Percentiles rank a stretch among this genome's conserved stretches.
These are phyloP conservation scores for Glaucidium brasilianum DNA, from an alignment of 2,113 vertebrate genomes.

Conservation along the genomic window DNA sequence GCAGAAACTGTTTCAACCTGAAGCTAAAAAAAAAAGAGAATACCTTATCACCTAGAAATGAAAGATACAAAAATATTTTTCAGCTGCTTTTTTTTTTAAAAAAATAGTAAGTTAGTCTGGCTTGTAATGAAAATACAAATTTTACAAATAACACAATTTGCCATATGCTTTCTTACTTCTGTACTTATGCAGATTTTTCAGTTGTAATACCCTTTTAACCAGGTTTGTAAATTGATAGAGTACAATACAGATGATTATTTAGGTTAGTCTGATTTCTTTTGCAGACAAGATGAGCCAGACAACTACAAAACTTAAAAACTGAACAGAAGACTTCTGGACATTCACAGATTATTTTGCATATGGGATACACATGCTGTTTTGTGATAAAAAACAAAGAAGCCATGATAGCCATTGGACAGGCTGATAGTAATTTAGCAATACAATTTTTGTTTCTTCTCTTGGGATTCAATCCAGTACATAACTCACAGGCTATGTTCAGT, in stretches of 20 bases:
- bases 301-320: neutral
- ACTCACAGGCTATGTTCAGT: neutral
- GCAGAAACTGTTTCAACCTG: neutral
- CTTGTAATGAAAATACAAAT: neutral
- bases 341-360: neutral
- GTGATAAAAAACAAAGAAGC: slow-evolving; percentile 13
- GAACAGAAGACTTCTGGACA: neutral
- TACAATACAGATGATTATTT: neutral
- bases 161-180: neutral
- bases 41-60: neutral
- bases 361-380: neutral
- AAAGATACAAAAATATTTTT: neutral
- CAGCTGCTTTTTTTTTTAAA: no score
- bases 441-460: neutral
- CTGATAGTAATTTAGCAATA: neutral
- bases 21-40: neutral
- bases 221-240: neutral
- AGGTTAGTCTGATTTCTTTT: neutral
- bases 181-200: neutral
- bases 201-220: neutral
- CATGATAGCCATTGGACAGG: neutral
- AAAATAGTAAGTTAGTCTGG: neutral
- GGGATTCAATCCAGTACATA: neutral
- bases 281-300: neutral
- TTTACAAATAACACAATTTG: neutral